Evolutionary conservation across 2,113 vertebrate genomes (phyloP), one percentile per base, ranked within the genome.

Genomic region (Eptatretus burgeri): DNA sequence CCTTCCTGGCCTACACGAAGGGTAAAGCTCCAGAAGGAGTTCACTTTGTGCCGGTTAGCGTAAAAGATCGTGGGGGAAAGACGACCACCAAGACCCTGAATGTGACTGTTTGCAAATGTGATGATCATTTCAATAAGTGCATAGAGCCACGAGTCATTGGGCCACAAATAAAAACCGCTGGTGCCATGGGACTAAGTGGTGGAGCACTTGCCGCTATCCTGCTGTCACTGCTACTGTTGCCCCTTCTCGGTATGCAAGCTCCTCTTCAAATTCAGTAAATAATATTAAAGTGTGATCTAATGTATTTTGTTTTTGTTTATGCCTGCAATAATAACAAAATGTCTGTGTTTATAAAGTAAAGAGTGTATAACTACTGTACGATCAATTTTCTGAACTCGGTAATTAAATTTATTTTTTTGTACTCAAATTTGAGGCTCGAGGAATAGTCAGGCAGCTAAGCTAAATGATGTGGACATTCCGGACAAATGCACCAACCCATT

Each of bases 201-300:
- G 56, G 56, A 20, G 56, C 56, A 60, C n/a, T 60, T 20, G 56
- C 56, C 13, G 56, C 56, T 20, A n/a, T 60, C 12, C n/a, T 60
- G n/a, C 56, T 60, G n/a, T 60, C 56, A 60, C 56, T 60, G n/a
- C 56, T 60, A n/a, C 56, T 60, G 56, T 20, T 60, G 56, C 56
- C 56, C 20, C 56, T 60, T 13, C 56, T 60, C 11, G 56, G 56
- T 60, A 60, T 20, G 56, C n/a, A 60, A n/a, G 56, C 7, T 41
- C 27, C 27, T 41, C 7, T 41, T 41, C 27, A 5, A 41, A 41
- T 41, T 41, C 27, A 41, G 27, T 7, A 41, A 41, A 41, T 41
- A 41, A 41, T 41, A 41, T 41, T 41, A 41, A 7, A 41, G 7
- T 41, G 27, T 41, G 27, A 41, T 7, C 27, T 41, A 3, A 41